Evolutionary conservation across 2,888 invertebrate genomes (phyloP), one percentile per base, ranked within the genome.

Genomic region (Caenorhabditis sinica): DNA sequence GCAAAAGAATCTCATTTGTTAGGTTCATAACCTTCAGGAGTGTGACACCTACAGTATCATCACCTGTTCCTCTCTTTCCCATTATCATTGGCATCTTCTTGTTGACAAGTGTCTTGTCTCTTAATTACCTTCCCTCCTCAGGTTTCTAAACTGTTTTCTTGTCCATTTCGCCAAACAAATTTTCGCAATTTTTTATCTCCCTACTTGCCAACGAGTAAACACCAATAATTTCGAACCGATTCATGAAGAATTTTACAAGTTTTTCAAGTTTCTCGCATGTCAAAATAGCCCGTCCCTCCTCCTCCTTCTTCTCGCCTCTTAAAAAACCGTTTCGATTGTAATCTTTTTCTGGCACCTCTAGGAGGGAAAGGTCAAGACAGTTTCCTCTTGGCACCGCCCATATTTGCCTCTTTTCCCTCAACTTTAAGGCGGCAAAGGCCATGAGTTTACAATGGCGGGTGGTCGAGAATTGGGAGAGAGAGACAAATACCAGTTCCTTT

Each of bases 391-490:
- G 60, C 43, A 11, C 71, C 71, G 58, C 71, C 71, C 71, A 58
- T 71, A 23, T 30, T 30, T 58, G 45, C 40, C 49, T 17, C 28
- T 28, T 33, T 15, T 43, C 33, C 43, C 33, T 28, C 30, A 20
- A 49, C 49, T 51, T 28, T 53, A 56, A 56, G 40, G 40, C 56
- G 69, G 69, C 56, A 69, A 69, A 53, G 69, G 69, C 69, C 69
- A 63, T 63, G 65, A 43, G 68, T 76, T 76, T 69, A 76, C 76
- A 76, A 76, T 76, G 76, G 49, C n/a, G 40, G 45, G 61, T 45
- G 61, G 61, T 33, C 61, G 68, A 68, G 68, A 61, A n/a, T n/a
- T n/a, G n/a, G n/a, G 60, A 2, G 56, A 53, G 11, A 23, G 25
- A n/a, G 33, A 58, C 43, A 53, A 69, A 63, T 74, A 76, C 66